Evolutionary conservation across 2,797 vertebrate species (phyloP), one percentile per base, ranked within the genome.

Genomic region (Danio albolineatus): DNA sequence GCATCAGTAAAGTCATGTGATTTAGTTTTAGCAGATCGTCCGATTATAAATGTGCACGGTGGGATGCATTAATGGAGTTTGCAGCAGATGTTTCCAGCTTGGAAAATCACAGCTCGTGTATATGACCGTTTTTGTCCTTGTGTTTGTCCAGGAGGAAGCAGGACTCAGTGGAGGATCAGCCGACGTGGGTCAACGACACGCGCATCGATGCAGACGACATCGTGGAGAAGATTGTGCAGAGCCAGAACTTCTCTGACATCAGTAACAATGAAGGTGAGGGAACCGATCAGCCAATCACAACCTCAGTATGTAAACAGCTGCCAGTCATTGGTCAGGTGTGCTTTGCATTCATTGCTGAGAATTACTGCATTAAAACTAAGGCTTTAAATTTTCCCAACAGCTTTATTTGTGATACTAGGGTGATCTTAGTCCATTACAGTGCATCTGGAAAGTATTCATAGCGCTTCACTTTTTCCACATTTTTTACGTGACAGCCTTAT

Each of bases 151-250:
- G 97, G 91, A 94, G 97, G 90, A 98, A 98, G 92, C 97, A 96
- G 88, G 96, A 96, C 86, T 95, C 95, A 0, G 92, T 97, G 90
- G 97, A 98, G 90, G 97, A 91, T 84, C 97, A 95, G 69, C 96
- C 96, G 0, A 94, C 93, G 2, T 96, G 97, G 94, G 97, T 99
- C 1, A 95, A 98, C 41, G 97, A 99, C 90, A 99, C 97, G 0
- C 95, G 97, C 74, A 98, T 99, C 0, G 97, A 98, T 2, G 97
- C 97, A 0, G 96, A 95, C 0, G 96, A 96, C 90, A 97, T 99
- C 0, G 97, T 99, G 91, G 97, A 99, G 91, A 98, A 98, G 89
- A 99, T 99, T 71, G 94, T 98, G 91, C 97, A 98, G 89, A 98
- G 96, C 88, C 97, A 99, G 86, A 97, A 99, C 93, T 99, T 98